Evolutionary conservation across 2,888 invertebrate species (phyloP), one percentile per base, ranked within the genome.

Genomic region (Rotaria sp.): DNA sequence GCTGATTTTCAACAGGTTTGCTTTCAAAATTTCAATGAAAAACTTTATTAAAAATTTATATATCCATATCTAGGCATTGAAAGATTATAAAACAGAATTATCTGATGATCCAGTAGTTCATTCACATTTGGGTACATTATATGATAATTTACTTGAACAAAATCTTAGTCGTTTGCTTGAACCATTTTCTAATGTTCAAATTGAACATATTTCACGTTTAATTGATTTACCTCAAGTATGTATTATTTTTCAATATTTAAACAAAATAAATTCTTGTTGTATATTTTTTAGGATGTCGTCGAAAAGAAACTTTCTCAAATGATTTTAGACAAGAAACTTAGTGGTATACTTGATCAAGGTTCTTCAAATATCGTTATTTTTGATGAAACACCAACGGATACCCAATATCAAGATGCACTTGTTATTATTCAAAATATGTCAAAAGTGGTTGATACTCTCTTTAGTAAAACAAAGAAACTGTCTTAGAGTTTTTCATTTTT

Each of bases 301-400:
- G 99, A 99, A 92, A 96, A 97, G 92, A 99, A 99, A 92, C 92
- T 99, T 87, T 98, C 98, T 85, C 99, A 99, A 92, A 99, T 99
- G 99, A 99, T 99, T 91, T 93, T 99, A 91, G 99, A 99, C 92
- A 96, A 96, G 90, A 99, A 98, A 92, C 94, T 99, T 89, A 91
- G 91, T 89, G 97, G 98, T 41, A 98, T 98, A 89, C 93, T 99
- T 88, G 98, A 99, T 92, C 99, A 99, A 92, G 98, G 97, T 87
- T 96, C 96, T 92, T 98, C 98, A 87, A 96, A 99, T 85, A 93
- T 99, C 88, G 96, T 99, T 90, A 96, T 99, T 74, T 99, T 97
- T 92, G 98, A 99, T 91, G 96, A 96, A 90, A 94, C 95, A 87
- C 94, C 95, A 84, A 94, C 95, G 87, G 98, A 99, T 92, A 96